Base-by-base conservation (phyloP, 2,888 invertebrate species). In the Agrochola macilenta region DNA sequence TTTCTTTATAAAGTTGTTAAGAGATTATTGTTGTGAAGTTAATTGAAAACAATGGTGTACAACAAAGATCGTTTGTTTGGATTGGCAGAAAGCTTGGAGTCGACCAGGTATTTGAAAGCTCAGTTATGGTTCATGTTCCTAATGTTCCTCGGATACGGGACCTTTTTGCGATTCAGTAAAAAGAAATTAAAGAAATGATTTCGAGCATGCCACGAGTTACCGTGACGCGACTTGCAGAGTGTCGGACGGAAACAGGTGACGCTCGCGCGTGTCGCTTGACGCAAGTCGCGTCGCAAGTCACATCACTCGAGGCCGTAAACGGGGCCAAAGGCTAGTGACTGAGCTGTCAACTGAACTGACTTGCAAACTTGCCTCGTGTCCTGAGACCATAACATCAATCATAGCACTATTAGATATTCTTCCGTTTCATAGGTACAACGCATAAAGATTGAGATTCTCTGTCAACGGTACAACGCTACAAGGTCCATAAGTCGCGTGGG, bases 1-100 rank as follows among this genome's bases (percentile, higher is more conserved):
- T 87, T 84, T 82, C 65, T 77, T 74, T 77, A 60, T 43, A 63
- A 73, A 72, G 49, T 69, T 78, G 52, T 63, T 75, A 69, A 17
- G 17, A 20, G 26, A 26, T 66, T 78, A 72, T 70, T 74, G 54
- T 68, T 70, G 9, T 58, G 0, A n/a, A 54, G 9, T 35, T 58
- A 35, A 54, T 69, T 76, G 2, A 39, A 57, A 23, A 26, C 17
- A 35, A 23, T n/a, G 0, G 2, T 43, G 30, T n/a, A 17, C 2
- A 7, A 26, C 43, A n/a, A 57, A 14, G 1, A n/a, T 30, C 5
- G 39, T 60, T 58, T 35, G 17, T 26, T 60, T 66, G 39, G 2
- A 5, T 64, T 46, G 17, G 5, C 12, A 30, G 14, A 54, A n/a
- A 54, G 8, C 3, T 30, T 9, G 14, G 30, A 46, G 8, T 70